Evolutionary conservation across 1,140 invertebrate genomes (phyloP).

Genomic region (Drosophila mayri): DNA sequence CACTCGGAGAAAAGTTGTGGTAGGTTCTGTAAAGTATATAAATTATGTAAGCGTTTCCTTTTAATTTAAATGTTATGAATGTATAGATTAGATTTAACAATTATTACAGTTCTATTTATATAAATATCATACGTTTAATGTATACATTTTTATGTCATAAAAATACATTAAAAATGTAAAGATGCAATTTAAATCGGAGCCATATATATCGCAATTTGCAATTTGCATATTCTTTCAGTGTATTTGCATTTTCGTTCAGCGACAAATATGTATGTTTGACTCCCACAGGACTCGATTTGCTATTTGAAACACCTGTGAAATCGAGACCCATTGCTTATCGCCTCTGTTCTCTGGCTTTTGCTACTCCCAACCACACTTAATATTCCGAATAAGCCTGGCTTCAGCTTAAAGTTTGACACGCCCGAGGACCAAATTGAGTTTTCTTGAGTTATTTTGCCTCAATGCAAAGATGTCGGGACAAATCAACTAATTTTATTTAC

Average conservation of each 20-base stretch:
- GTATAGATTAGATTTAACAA: too few relatives aligned
- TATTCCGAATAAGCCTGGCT: not conserved
- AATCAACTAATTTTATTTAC: conserved; percentile 75
- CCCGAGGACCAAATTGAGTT: not conserved
- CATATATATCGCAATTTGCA: too few relatives aligned
- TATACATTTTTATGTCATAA: too few relatives aligned
- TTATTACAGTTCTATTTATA: too few relatives aligned
- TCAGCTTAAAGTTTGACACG: not conserved
- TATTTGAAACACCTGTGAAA: conserved; percentile 64
- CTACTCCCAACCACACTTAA: not conserved
- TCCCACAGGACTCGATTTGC: conserved; percentile 64
- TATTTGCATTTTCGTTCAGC: conserved; percentile 10
- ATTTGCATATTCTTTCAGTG: not conserved
- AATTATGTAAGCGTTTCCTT: too few relatives aligned
- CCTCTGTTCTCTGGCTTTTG: not conserved
- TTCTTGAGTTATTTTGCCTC: too few relatives aligned
- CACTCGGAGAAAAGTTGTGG: not conserved
- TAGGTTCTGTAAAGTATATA: too few relatives aligned
- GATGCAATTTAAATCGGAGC: too few relatives aligned
- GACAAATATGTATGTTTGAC: conserved; percentile 54
- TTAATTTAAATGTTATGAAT: too few relatives aligned
- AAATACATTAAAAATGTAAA: too few relatives aligned
- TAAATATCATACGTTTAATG: too few relatives aligned
- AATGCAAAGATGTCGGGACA: conserved; percentile 16
- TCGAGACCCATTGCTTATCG: conserved; percentile 26